These are phyloP conservation scores for Aphelocoma californica DNA, from an alignment of 2,797 vertebrate genomes.

Conservation along the genomic window DNA sequence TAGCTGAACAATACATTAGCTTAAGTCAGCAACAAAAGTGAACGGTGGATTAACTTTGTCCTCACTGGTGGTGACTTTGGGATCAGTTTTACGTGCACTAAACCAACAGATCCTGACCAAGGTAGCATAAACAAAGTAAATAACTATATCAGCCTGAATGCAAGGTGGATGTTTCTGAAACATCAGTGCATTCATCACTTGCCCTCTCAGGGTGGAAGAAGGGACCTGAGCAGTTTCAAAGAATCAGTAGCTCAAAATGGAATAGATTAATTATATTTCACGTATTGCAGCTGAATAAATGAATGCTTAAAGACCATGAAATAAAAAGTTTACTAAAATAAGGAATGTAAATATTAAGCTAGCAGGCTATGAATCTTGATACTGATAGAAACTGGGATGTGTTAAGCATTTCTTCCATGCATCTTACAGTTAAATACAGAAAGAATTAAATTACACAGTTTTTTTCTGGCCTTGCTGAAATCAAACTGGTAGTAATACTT, in stretches of 20 bases:
- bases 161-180: background rate
- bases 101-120: background rate
- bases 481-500: background rate
- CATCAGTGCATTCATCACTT: background rate
- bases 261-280: background rate
- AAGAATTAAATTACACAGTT: background rate
- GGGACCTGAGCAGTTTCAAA: background rate
- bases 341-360: background rate
- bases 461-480: background rate
- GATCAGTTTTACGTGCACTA: background rate
- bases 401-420: background rate
- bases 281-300: background rate
- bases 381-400: background rate
- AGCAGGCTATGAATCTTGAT: background rate
- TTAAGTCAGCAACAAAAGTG: slow-evolving; percentile 20
- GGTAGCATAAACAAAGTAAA: background rate
- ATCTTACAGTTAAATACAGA: background rate
- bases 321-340: background rate
- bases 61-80: slow-evolving; percentile 1
- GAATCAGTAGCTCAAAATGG: background rate
- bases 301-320: background rate
- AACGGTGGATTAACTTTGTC: slow-evolving; percentile 17
- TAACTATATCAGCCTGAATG: background rate
- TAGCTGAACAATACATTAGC: slow-evolving; percentile 10
- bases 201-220: background rate